Percentiles rank a stretch among this genome's conserved stretches.
phyloP scores from a whole-genome alignment of 1,140 invertebrate species.

The Orchestia grillus region DNA sequence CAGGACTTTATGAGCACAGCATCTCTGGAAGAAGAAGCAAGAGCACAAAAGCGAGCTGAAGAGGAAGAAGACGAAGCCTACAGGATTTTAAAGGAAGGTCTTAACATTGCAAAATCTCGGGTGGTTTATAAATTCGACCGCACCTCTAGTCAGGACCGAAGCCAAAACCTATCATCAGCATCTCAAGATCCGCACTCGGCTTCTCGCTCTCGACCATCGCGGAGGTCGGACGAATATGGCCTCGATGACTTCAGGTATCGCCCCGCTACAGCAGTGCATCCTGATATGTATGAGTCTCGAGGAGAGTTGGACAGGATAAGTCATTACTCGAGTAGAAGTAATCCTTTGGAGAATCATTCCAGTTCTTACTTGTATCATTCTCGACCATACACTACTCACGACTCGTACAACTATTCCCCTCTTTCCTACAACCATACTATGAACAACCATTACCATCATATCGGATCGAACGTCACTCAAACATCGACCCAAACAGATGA shows the following conservation, averaged over 20 bases:
- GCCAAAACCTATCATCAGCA: neutral
- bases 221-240: slow-evolving; percentile 39
- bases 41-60: slow-evolving; percentile 25
- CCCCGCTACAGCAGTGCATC: slow-evolving; percentile 44
- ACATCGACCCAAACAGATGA: slow-evolving; percentile 42
- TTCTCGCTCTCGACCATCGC: slow-evolving; percentile 3
- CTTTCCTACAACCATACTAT: slow-evolving; percentile 42
- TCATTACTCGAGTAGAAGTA: slow-evolving; percentile 53
- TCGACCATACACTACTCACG: slow-evolving; percentile 30
- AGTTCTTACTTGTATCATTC: slow-evolving; percentile 41
- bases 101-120: slow-evolving; percentile 9
- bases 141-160: slow-evolving; percentile 5
- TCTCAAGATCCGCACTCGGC: neutral
- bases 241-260: slow-evolving; percentile 47
- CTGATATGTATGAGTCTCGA: slow-evolving; percentile 38
- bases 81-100: slow-evolving; percentile 45
- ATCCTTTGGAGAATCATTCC: slow-evolving; percentile 52
- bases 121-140: slow-evolving; percentile 45
- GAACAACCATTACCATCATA: slow-evolving; percentile 48
- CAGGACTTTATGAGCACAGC: slow-evolving; percentile 10
- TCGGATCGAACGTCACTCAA: slow-evolving; percentile 45
- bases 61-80: slow-evolving; percentile 30
- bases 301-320: slow-evolving; percentile 44
- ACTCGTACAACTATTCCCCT: slow-evolving; percentile 30
- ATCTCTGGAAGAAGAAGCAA: slow-evolving; percentile 30